Conservation (phyloP, 2,888 invertebrate species). For the Andrena minutula region DNA sequence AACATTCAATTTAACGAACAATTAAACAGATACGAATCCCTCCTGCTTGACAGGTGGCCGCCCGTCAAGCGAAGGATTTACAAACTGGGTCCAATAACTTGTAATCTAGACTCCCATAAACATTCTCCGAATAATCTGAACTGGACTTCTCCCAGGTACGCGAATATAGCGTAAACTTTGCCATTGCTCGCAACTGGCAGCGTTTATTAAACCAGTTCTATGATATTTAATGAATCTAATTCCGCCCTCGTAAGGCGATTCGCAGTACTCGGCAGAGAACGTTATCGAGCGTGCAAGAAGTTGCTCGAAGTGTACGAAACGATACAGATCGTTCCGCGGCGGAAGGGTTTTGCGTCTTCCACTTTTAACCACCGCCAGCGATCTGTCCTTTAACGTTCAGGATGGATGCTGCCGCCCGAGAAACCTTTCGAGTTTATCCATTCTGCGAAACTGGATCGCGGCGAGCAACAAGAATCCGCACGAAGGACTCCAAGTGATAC, state of each 20-base stretch:
- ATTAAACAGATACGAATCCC: constrained; percentile 8
- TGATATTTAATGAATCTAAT: constrained; percentile 46
- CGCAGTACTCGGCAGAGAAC: not conserved
- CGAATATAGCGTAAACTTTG: not conserved
- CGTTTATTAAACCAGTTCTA: constrained; percentile 61
- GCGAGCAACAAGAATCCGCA: constrained; percentile 63
- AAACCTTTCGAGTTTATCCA: constrained; percentile 65
- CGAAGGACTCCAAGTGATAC: constrained; percentile 65
- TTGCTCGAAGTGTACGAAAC: constrained; percentile 42
- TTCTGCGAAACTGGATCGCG: constrained; percentile 71
- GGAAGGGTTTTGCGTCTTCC: constrained; percentile 16
- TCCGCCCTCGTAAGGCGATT: constrained; percentile 22
- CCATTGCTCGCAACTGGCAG: constrained; percentile 1
- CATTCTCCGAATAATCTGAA: constrained; percentile 30
- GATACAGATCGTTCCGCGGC: constrained; percentile 51
- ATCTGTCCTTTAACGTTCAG: constrained; percentile 45
- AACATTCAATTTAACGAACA: constrained; percentile 22
- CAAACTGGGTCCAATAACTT: not conserved
- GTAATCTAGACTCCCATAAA: constrained; percentile 4
- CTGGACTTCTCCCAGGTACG: constrained; percentile 19
- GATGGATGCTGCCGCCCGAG: constrained; percentile 40
- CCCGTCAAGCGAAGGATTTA: not conserved
- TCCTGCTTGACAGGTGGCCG: not conserved
- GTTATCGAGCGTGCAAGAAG: constrained; percentile 22
- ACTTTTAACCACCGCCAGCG: not conserved